phyloP scores from a whole-genome alignment of 2,113 vertebrate species.

The Melanocharis versteri region DNA sequence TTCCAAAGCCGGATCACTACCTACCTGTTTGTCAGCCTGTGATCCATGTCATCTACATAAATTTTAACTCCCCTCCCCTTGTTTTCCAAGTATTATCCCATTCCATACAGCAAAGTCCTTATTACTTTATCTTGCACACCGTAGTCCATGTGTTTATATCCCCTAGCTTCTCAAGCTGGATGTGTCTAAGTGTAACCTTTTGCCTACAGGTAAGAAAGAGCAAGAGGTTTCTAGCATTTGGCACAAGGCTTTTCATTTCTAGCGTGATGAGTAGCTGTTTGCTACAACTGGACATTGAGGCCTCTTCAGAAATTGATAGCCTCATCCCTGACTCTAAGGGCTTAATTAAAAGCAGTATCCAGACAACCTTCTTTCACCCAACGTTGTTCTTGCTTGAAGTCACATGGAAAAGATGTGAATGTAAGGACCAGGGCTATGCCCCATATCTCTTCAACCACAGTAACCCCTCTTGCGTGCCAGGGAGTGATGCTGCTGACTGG shows the following conservation, averaged over 20 bases:
- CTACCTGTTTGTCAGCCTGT: background rate
- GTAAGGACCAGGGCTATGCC: background rate
- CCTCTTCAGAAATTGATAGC: background rate
- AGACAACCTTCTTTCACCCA: background rate
- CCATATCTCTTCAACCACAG: background rate
- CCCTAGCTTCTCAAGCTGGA: background rate
- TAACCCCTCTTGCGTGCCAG: rapidly evolving
- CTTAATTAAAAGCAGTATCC: background rate
- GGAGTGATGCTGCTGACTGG: background rate
- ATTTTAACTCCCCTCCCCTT: background rate
- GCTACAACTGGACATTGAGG: background rate
- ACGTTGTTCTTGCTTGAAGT: background rate
- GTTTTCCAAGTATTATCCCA: background rate
- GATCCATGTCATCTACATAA: background rate
- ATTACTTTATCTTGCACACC: background rate
- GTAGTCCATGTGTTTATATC: background rate
- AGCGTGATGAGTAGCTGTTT: background rate
- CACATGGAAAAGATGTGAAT: background rate
- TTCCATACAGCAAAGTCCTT: background rate
- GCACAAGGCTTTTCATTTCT: background rate
- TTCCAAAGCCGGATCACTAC: background rate
- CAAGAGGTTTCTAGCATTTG: background rate
- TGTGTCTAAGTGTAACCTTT: background rate
- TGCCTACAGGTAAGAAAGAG: background rate
- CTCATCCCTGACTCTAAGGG: background rate